These are phyloP conservation scores for Hycleus phaleratus DNA, from an alignment of 1,140 invertebrate species.

Conservation along the genomic window DNA sequence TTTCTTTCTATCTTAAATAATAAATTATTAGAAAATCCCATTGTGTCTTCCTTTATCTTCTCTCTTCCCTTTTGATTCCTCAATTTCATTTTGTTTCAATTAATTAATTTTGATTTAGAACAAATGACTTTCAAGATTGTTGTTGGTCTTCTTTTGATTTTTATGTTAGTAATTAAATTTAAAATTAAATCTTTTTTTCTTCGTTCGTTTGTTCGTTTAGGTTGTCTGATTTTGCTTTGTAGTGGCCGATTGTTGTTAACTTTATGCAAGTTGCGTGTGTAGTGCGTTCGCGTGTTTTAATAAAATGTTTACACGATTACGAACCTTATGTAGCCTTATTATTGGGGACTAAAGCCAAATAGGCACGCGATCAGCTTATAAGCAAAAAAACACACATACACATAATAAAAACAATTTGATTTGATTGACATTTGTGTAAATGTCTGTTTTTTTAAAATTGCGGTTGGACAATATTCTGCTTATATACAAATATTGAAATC, in stretches of 20 bases:
- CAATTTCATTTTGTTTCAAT: conserved; percentile 1
- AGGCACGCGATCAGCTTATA: conserved; percentile 21
- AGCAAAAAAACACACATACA: no score
- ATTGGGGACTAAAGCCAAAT: conserved; percentile 13
- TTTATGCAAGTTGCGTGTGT: conserved; percentile 26
- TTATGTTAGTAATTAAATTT: conserved; percentile 17
- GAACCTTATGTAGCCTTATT: conserved; percentile 11
- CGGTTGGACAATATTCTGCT: conserved; percentile 9
- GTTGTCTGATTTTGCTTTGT: conserved; percentile 14
- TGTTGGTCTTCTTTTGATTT: conserved; percentile 14
- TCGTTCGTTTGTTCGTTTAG: conserved; percentile 1
- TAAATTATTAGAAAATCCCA: conserved; percentile 17
- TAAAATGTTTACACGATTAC: conserved; percentile 15
- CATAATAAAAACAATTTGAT: conserved; percentile 19
- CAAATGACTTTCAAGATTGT: conserved; percentile 23
- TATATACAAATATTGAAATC: conserved; percentile 5
- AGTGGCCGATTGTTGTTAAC: conserved; percentile 18
- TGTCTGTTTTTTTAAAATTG: conserved; percentile 16
- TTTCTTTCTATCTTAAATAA: conserved; percentile 1
- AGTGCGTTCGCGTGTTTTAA: conserved; percentile 21
- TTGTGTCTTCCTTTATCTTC: conserved; percentile 10
- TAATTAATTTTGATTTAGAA: background rate
- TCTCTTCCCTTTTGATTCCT: conserved; percentile 23
- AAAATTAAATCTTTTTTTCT: conserved; percentile 6
- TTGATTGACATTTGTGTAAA: conserved; percentile 27